Base-by-base conservation (phyloP, 1,140 invertebrate genomes). In the Diuraphis noxia region DNA sequence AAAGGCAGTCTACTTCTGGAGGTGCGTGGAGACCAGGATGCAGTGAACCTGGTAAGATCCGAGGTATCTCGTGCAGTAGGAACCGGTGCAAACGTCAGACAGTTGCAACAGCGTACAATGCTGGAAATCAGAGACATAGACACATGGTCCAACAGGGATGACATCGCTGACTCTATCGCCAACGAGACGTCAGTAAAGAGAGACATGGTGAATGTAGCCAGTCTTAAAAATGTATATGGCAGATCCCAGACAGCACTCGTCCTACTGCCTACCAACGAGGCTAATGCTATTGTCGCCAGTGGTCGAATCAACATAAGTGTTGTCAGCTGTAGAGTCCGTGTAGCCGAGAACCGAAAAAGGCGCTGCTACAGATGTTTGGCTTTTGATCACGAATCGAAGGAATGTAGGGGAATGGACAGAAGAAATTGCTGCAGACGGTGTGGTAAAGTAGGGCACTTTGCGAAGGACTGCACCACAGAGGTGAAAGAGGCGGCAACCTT, bases 81-180 rank as follows among this genome's bases (percentile, higher is more conserved):
- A 84, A 41, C 19, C 6, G 81, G 30, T 30, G 40, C 30, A 23
- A 30, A 84, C 21, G 81, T 84, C 38, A 38, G 81, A 41, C 36
- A 21, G 21, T 30, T 84, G 19, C 81, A 84, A 40, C 81, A 84
- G 40, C 19, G 40, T 21, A 30, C 81, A 43, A 38, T 84, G 81
- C 36, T 84, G 38, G 81, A 84, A 30, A 84, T 84, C 81, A 40
- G 81, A 30, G 81, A 84, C 81, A 38, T 84, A 43, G 81, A 84
- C 40, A 21, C 21, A 30, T 84, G 81, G 81, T 38, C 81, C 19
- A 41, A 43, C 36, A 38, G 40, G 30, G 38, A 40, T 25, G 81
- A 84, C 21, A 30, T 84, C 38, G 40, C 30, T 40, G 81, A 84
- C 6, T 38, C 81, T 23, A 25, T 84, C 38, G 36, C 8, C 21